Evolutionary conservation across 2,113 vertebrate species (phyloP).

Genomic region (Vireo altiloquus): DNA sequence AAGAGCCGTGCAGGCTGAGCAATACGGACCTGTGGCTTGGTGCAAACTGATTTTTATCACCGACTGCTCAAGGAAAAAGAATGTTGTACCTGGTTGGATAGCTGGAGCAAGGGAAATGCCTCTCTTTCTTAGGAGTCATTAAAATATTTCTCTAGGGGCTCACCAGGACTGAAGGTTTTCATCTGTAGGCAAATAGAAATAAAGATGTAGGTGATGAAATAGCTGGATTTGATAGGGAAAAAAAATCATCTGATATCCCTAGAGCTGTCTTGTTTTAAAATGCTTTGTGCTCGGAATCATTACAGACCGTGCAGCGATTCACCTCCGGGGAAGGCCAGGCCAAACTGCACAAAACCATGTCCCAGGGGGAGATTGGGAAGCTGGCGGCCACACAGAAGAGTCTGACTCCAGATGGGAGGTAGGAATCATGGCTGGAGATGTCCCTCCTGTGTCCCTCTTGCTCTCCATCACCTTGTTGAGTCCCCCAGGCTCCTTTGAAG

Average conservation of each 20-base stretch:
- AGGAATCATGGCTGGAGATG: background rate
- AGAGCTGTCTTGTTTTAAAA: slow-evolving; percentile 13
- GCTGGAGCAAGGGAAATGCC: background rate
- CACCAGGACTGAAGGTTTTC: background rate
- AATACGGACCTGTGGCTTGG: background rate
- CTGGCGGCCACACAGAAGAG: slow-evolving; percentile 75
- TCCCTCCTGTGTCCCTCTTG: background rate
- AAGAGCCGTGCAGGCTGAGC: background rate
- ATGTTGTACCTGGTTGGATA: background rate
- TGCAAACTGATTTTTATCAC: background rate
- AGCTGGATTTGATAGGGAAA: background rate
- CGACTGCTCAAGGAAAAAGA: background rate
- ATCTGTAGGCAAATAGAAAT: background rate
- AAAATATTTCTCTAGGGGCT: background rate
- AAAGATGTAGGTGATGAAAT: background rate
- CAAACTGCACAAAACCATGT: slow-evolving; percentile 88
- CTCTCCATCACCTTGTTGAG: background rate
- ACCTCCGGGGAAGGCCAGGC: slow-evolving; percentile 72
- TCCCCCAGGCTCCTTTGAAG: background rate
- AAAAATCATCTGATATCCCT: background rate
- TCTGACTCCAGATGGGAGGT: slow-evolving; percentile 85
- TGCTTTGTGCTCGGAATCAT: background rate
- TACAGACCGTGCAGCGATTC: slow-evolving; percentile 79
- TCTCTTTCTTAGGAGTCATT: background rate
- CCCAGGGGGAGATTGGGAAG: slow-evolving; percentile 89